These are phyloP conservation scores for Melanostoma mellinum DNA, from an alignment of 2,888 invertebrate species.

Conservation along the genomic window DNA sequence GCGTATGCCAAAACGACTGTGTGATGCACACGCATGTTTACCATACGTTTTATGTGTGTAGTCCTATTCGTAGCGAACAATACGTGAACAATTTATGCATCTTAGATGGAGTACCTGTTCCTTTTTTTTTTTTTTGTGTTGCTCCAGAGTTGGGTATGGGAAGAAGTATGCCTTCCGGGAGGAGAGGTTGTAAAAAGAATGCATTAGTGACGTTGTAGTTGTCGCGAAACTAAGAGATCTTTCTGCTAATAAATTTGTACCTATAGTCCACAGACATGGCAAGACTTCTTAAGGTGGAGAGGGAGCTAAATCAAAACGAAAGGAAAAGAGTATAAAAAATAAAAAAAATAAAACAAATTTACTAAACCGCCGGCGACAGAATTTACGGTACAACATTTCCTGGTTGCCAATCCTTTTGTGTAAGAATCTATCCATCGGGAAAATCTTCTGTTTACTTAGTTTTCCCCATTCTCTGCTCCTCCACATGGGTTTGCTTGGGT, in stretches of 20 bases:
- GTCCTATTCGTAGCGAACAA: slow-evolving; percentile 42
- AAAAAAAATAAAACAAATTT: slow-evolving; percentile 56
- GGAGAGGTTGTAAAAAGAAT: slow-evolving; percentile 47
- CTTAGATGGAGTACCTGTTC: slow-evolving; percentile 52
- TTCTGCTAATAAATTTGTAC: slow-evolving; percentile 67
- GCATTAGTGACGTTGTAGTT: slow-evolving; percentile 65
- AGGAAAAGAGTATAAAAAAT: slow-evolving; percentile 17
- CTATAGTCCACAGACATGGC: background rate
- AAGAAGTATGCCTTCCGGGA: slow-evolving; percentile 24
- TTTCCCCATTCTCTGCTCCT: slow-evolving; percentile 55
- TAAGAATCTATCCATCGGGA: slow-evolving; percentile 69
- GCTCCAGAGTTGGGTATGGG: slow-evolving; percentile 30
- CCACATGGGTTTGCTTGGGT: slow-evolving; percentile 5
- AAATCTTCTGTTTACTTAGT: slow-evolving; percentile 68
- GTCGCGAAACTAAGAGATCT: slow-evolving; percentile 68
- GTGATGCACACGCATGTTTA: slow-evolving; percentile 61
- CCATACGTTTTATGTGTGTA: slow-evolving; percentile 31
- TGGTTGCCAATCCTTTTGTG: slow-evolving; percentile 73
- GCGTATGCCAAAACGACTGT: background rate
- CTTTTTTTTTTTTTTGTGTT: slow-evolving; percentile 13
- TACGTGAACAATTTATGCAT: slow-evolving; percentile 52
- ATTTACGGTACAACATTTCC: slow-evolving; percentile 71
- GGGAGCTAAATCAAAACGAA: slow-evolving; percentile 50
- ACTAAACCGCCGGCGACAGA: slow-evolving; percentile 68
- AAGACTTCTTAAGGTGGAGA: slow-evolving; percentile 33